Evolutionary conservation across 1,140 invertebrate species (phyloP).

Genomic region (Hylaeus volcanicus): DNA sequence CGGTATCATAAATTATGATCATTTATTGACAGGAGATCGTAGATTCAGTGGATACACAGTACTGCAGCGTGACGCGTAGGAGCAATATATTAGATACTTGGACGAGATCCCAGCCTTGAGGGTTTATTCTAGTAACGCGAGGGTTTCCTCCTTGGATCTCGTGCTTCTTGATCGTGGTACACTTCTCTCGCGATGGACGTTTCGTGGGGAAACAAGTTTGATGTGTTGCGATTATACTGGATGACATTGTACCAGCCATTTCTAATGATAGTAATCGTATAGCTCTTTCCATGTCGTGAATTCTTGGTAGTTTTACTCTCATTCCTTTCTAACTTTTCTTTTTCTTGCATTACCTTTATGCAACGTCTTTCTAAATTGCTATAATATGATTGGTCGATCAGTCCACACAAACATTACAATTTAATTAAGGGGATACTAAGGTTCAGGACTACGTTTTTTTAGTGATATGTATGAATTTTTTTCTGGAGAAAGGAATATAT

Average conservation of each 20-base stretch:
- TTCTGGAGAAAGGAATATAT: too few species aligned
- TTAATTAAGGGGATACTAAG: too few species aligned
- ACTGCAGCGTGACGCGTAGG: not conserved
- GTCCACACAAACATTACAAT: too few species aligned
- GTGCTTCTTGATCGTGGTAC: not conserved
- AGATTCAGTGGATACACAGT: not conserved
- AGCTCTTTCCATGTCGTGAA: too few species aligned
- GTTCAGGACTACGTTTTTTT: too few species aligned
- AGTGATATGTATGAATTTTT: too few species aligned
- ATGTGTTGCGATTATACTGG: not conserved
- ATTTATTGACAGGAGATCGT: constrained; percentile 25
- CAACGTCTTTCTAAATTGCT: too few species aligned
- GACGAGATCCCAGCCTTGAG: constrained; percentile 46
- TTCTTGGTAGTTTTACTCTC: too few species aligned
- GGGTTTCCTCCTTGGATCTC: constrained; percentile 29
- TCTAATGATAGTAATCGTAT: too few species aligned
- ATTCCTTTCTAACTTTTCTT: too few species aligned
- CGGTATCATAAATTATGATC: constrained; percentile 15
- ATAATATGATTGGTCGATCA: too few species aligned
- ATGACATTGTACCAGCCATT: not conserved
- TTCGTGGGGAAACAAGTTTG: not conserved
- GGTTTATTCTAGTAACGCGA: constrained; percentile 51
- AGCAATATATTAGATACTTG: constrained; percentile 35
- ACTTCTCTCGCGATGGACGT: not conserved
- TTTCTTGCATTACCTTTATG: too few species aligned